Base-by-base conservation (phyloP, 2,797 vertebrate genomes). In the Meda fulgida region DNA sequence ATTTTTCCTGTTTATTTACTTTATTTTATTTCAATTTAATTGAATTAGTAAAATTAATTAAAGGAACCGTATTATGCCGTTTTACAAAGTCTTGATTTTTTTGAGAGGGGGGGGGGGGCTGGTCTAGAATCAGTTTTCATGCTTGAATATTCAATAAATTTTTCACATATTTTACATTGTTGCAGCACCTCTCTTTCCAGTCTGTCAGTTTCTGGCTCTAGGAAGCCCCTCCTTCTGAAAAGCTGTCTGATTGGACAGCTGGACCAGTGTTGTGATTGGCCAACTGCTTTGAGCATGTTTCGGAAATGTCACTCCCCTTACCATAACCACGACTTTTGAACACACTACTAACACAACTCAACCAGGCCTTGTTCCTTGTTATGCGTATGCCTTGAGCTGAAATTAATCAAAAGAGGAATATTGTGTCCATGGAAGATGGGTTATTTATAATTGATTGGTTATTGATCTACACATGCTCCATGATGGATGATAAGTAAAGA, bases 401-500 rank as follows among this genome's bases (percentile, higher is more conserved):
- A 63, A 29, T 63, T 3, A 16, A 29, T 29, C 26, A 63, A 63
- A 16, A 29, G 14, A 65, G 5, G 26, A 31, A 65, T 65, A 31
- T 31, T 29, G 60, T 31, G 72, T 76, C 69, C 58, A 55, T 72
- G 19, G 65, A 86, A 78, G 72, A 83, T 85, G 11, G 66, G 83
- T 89, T 84, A 88, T 87, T 84, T 84, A 85, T 78, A 89, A 89
- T 87, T 76, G 84, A 88, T 85, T 77, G 34, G 60, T 48, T 86
- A 89, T 92, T 81, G 88, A 90, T 84, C 48, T 43, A 43, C 43
- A 31, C 55, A n/a, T 58, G 72, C 79, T 65, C 34, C 40, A 63
- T 84, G 89, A 88, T 72, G 60, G 86, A 86, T 81, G 80, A 21
- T 23, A 51, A 81, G 86, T 72, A 80, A 48, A 60, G 66, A 84